Base-by-base conservation (phyloP, 2,888 invertebrate genomes). In the Zaprionus bogoriensis region DNA sequence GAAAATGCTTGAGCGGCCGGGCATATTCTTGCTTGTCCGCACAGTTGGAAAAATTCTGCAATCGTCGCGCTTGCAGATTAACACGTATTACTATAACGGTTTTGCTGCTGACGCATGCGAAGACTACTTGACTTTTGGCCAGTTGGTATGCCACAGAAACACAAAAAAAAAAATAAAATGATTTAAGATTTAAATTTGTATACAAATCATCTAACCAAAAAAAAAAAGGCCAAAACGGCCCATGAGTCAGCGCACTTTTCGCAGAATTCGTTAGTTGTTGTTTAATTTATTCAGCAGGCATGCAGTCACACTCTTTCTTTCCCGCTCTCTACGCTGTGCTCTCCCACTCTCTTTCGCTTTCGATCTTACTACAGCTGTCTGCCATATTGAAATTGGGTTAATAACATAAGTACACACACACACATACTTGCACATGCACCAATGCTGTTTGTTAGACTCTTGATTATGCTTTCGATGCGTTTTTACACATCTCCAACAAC, bases 381-480 rank as follows among this genome's bases (percentile, higher is more conserved):
- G 55, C 53, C 67, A 73, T 55, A 73, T 77, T 84, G 55, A 64
- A 80, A 83, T 80, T 80, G 60, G 79, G 85, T 71, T 87, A 80
- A 81, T 84, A 84, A 71, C 62, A 77, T 69, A 38, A 64, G 47
- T 63, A 70, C 47, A 67, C 47, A 69, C 17, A 32, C 7, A 25
- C 14, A 39, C 12, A 42, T 5, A 30, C 27, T 3, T 9, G 6
- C 19, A 38, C 2, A 30, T 57, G 42, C 23, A 57, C 46, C 30
- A 48, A 42, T 68, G 58, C 61, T 74, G 45, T 71, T 77, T 74
- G 60, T 46, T 59, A 10, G 39, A 57, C 73, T 67, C 52, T n/a
- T n/a, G 60, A 63, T 83, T 67, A 80, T 79, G 65, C 64, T 79
- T 75, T 79, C 68, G 59, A 42, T 55, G 44, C 55, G 47, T 62